Evolutionary conservation across 2,888 invertebrate species (phyloP).

Genomic region (Lasioglossum vierecki): DNA sequence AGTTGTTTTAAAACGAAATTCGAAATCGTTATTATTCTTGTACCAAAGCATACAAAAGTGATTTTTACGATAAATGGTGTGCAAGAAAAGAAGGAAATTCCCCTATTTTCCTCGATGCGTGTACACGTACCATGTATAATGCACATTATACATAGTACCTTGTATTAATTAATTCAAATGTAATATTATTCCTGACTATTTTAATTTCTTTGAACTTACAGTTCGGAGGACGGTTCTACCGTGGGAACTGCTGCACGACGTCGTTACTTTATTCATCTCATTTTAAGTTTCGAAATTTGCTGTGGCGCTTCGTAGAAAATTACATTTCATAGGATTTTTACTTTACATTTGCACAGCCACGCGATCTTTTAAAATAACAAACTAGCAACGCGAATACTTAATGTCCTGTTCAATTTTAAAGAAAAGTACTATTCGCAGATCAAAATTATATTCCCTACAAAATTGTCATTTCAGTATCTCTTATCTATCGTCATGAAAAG

Average conservation of each 20-base stretch:
- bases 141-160: slow-evolving; percentile 36
- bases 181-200: slow-evolving; percentile 78
- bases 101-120: slow-evolving; percentile 58
- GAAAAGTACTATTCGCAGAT: slow-evolving; percentile 4
- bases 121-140: slow-evolving; percentile 38
- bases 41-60: slow-evolving; percentile 22
- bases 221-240: slow-evolving; percentile 81
- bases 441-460: slow-evolving; percentile 25
- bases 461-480: slow-evolving; percentile 49
- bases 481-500: slow-evolving; percentile 43
- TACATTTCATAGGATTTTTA: slow-evolving; percentile 1
- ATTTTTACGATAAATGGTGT: slow-evolving; percentile 49
- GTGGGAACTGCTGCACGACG: slow-evolving; percentile 81
- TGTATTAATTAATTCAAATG: slow-evolving; percentile 54
- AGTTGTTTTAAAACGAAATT: neutral
- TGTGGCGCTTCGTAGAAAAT: slow-evolving; percentile 22
- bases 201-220: slow-evolving; percentile 84
- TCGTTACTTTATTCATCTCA: slow-evolving; percentile 76
- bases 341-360: slow-evolving; percentile 25
- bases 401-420: slow-evolving; percentile 16
- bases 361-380: slow-evolving; percentile 2
- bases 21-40: slow-evolving; percentile 24
- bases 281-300: slow-evolving; percentile 53
- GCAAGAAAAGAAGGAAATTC: slow-evolving; percentile 62
- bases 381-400: slow-evolving; percentile 12